phyloP scores from a whole-genome alignment of 2,797 vertebrate species.

The Hippoglossus hippoglossus region DNA sequence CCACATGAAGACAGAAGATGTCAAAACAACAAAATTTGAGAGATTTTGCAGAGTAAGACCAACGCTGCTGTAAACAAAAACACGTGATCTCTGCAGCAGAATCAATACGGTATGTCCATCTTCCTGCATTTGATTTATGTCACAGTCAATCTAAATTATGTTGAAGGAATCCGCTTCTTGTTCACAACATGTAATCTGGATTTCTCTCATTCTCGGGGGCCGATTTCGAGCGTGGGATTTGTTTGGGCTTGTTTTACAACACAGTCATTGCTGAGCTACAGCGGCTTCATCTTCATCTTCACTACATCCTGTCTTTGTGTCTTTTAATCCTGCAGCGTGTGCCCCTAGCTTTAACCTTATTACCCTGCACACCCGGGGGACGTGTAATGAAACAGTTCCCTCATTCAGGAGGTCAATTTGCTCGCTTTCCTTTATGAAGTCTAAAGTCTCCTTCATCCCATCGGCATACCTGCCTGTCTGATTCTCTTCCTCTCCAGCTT shows the following conservation, averaged over 20 bases:
- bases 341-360: constrained; percentile 75
- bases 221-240: too few relatives aligned
- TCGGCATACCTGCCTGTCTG: constrained; percentile 62
- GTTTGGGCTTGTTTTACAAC: constrained; percentile 3
- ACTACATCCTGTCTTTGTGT: constrained; percentile 12
- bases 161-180: too few relatives aligned
- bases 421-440: constrained; percentile 75
- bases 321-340: constrained; percentile 61
- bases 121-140: too few relatives aligned
- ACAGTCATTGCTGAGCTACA: constrained; percentile 34
- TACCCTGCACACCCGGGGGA: constrained; percentile 67
- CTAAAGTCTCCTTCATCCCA: constrained; percentile 71
- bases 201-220: too few relatives aligned
- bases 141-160: too few relatives aligned
- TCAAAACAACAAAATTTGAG: too few relatives aligned
- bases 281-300: constrained; percentile 43
- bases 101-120: too few relatives aligned
- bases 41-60: too few relatives aligned
- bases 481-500: constrained; percentile 46
- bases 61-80: too few relatives aligned
- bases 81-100: too few relatives aligned
- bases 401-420: constrained; percentile 80
- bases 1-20: too few relatives aligned
- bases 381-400: constrained; percentile 79
- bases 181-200: too few relatives aligned